These are phyloP conservation scores for Allophyes oxyacanthae DNA, from an alignment of 2,888 invertebrate genomes.

Conservation along the genomic window DNA sequence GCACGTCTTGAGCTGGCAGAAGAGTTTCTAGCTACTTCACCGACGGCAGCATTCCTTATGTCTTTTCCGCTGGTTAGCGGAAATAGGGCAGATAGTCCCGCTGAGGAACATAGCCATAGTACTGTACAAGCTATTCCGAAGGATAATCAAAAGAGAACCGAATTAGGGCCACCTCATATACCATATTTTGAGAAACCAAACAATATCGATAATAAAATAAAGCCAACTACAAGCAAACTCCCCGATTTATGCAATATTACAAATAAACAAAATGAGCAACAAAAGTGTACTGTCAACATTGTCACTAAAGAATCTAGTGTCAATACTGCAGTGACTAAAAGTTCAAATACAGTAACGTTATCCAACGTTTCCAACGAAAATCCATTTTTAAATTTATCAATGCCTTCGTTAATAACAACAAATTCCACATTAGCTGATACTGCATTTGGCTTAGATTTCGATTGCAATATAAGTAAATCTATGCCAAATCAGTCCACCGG, in stretches of 20 bases:
- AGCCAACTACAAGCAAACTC: slow-evolving; percentile 60
- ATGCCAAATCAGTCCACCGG: slow-evolving; percentile 70
- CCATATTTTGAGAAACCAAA: slow-evolving; percentile 72
- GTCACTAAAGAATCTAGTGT: slow-evolving; percentile 60
- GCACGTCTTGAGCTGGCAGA: slow-evolving; percentile 89
- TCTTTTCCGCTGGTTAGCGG: slow-evolving; percentile 93
- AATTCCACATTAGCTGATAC: slow-evolving; percentile 74
- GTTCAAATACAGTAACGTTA: slow-evolving; percentile 54
- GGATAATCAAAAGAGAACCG: slow-evolving; percentile 66
- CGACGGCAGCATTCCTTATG: slow-evolving; percentile 93
- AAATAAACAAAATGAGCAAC: slow-evolving; percentile 67
- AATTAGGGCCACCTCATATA: slow-evolving; percentile 61
- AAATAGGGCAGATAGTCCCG: slow-evolving; percentile 85
- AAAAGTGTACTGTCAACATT: slow-evolving; percentile 68
- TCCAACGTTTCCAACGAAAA: slow-evolving; percentile 73
- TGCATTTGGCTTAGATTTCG: slow-evolving; percentile 80
- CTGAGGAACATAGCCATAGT: slow-evolving; percentile 73
- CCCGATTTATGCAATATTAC: slow-evolving; percentile 42
- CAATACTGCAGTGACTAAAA: slow-evolving; percentile 58
- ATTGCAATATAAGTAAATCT: slow-evolving; percentile 79
- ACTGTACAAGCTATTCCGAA: slow-evolving; percentile 62
- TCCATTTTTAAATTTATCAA: slow-evolving; percentile 80
- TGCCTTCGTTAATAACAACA: slow-evolving; percentile 77
- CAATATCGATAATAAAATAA: slow-evolving; percentile 59
- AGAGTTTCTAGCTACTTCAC: slow-evolving; percentile 89